Evolutionary conservation across 2,113 vertebrate species (phyloP), one percentile per base, ranked within the genome.

Genomic region (Pollachius pollachius): DNA sequence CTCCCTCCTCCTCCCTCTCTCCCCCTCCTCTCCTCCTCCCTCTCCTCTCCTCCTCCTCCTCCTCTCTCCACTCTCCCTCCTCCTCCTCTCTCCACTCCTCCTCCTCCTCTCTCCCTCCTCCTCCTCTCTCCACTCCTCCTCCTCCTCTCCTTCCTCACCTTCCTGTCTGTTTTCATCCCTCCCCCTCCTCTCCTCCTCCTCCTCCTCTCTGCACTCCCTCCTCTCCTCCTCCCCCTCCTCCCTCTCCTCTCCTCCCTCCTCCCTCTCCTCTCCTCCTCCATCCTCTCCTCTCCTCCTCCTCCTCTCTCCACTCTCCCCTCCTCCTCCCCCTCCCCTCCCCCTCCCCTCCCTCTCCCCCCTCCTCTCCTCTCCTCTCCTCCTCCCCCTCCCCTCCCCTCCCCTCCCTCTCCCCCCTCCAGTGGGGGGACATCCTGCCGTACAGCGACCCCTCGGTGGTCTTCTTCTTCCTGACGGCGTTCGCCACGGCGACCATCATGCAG

Each of bases 401-500:
- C 3, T 25, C 15, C 72, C 65, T 21, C 0, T 0, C 86, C 0
- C 0, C 25, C 61, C 30, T 61, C 21, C 89, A 97, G 96, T 81
- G 88, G 69, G 94, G 95, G 6, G 92, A 94, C 80, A 95, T 98
- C 77, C 91, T 98, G 34, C 95, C 95, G 17, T 96, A 96, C 83
- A 97, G 95, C 12, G 23, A 96, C 84, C 93, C 95, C 0, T 37
- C 76, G 0, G 89, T 96, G 37, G 75, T 97, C 65, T 95, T 97
- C 86, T 88, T 96, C 78, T 96, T 97, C 88, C 78, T 98, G 15
- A 76, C 76, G 1, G 86, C 95, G 4, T 98, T 97, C 70, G 94
- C 95, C 0, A 93, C 95, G 3, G 96, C 95, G 73, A 97, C 96
- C 6, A 94, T 98, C 90, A 90, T 91, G 85, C 95, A 96, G 80